Evolutionary conservation across 2,888 invertebrate genomes (phyloP).

Genomic region (Nymphalis polychloros): DNA sequence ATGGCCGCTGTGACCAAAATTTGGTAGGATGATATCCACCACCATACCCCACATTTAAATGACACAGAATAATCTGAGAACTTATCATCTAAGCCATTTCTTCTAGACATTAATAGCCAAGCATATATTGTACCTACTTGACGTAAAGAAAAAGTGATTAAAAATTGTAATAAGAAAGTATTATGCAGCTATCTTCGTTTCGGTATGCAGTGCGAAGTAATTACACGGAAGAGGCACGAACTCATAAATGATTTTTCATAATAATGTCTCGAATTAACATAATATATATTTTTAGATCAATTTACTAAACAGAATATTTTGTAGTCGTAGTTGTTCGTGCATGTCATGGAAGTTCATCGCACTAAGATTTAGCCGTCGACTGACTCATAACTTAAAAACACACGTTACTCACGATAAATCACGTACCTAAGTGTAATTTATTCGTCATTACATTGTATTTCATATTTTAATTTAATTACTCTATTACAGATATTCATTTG

Average conservation of each 20-base stretch:
- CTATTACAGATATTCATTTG: neutral
- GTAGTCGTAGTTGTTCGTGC: neutral
- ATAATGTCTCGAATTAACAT: neutral
- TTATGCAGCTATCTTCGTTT: neutral
- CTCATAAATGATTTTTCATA: neutral
- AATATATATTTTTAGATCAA: neutral
- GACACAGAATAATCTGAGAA: too few species aligned
- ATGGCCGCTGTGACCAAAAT: too few species aligned
- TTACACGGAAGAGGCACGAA: neutral
- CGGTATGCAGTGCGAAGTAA: neutral
- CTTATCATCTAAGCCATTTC: too few species aligned
- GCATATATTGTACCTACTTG: neutral
- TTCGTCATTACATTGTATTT: neutral
- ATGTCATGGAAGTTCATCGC: slow-evolving; percentile 5
- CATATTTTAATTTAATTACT: too few species aligned
- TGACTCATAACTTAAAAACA: slow-evolving; percentile 5
- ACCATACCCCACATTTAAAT: too few species aligned
- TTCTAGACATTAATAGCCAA: too few species aligned
- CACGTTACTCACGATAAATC: neutral
- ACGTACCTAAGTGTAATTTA: neutral
- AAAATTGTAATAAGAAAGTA: neutral
- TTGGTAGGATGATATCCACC: too few species aligned
- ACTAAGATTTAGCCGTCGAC: slow-evolving; percentile 1
- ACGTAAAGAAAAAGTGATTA: neutral
- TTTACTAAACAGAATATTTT: neutral